phyloP scores from a whole-genome alignment of 2,797 vertebrate genomes.

The Acrossocheilus fasciatus region DNA sequence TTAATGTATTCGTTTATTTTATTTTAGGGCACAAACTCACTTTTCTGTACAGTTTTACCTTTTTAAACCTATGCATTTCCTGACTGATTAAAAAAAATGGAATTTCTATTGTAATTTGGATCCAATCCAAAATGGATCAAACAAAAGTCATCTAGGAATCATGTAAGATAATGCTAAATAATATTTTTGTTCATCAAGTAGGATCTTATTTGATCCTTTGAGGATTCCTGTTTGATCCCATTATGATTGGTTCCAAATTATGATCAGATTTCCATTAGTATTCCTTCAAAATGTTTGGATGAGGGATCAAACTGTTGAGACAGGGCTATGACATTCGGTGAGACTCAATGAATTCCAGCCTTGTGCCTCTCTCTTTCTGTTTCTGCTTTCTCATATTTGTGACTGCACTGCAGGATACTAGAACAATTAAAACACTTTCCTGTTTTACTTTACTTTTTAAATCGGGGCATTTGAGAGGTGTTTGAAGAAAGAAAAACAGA shows the following conservation, averaged over 20 bases:
- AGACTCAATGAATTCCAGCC: neutral
- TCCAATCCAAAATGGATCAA: neutral
- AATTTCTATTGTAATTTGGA: neutral
- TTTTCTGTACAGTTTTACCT: neutral
- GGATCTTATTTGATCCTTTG: neutral
- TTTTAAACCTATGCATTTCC: neutral
- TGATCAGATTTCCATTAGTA: neutral
- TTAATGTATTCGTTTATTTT: neutral
- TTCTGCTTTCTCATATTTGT: neutral
- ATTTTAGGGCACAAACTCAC: neutral
- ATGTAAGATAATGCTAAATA: neutral
- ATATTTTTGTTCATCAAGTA: neutral
- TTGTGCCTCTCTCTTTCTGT: neutral
- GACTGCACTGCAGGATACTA: no score
- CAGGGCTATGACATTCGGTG: neutral
- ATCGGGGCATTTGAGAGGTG: neutral
- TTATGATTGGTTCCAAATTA: neutral
- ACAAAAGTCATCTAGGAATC: neutral
- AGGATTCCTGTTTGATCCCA: neutral
- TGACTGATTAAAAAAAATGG: neutral
- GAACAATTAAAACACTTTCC: neutral
- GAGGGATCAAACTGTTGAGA: slow-evolving; percentile 4
- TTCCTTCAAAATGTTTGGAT: neutral
- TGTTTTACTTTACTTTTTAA: neutral
- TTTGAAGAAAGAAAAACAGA: neutral